Evolutionary conservation across 2,888 invertebrate genomes (phyloP), one percentile per base, ranked within the genome.

Genomic region (Vesta saturnalis): DNA sequence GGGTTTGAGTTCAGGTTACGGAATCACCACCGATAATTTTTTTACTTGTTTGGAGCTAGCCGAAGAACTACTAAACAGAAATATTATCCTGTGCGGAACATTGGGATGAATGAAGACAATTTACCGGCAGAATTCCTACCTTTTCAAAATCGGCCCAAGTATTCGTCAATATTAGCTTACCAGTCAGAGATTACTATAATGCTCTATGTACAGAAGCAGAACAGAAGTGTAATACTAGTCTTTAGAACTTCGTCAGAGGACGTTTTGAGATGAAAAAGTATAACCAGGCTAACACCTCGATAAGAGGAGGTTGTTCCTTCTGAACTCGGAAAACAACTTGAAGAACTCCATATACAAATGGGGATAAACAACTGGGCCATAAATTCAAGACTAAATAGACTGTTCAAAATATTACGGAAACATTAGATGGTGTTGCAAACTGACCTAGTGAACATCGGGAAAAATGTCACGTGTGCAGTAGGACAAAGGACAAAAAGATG

Each of bases 41-140:
- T 49, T 49, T 49, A 18, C 16, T 10, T 5, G 16, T 49, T 15
- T 49, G 2, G 49, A 16, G 15, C 10, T 49, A 49, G 10, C 15
- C 16, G 49, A 49, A 49, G 49, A 49, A 49, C 49, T 49, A 18
- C 49, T 49, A 4, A 16, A 49, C 49, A 49, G 49, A 18, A 49
- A 49, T 16, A 3, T 49, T 5, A 49, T 10, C 49, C 8, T 49
- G 18, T 10, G 49, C 18, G 49, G 49, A 49, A 49, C 49, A 15
- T 16, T 49, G 18, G 16, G 49, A 49, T 15, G 18, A 49, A 49
- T 8, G 8, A 15, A 15, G 16, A 2, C 12, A 4, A 8, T 49
- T 16, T 49, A 16, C 16, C 49, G 8, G 15, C 16, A 18, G 49
- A 49, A 49, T 10, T 49, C 10, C 8, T 16, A 5, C 18, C 15